These are phyloP conservation scores for Crotalus tigris DNA, from an alignment of 2,113 vertebrate genomes.

Conservation along the genomic window DNA sequence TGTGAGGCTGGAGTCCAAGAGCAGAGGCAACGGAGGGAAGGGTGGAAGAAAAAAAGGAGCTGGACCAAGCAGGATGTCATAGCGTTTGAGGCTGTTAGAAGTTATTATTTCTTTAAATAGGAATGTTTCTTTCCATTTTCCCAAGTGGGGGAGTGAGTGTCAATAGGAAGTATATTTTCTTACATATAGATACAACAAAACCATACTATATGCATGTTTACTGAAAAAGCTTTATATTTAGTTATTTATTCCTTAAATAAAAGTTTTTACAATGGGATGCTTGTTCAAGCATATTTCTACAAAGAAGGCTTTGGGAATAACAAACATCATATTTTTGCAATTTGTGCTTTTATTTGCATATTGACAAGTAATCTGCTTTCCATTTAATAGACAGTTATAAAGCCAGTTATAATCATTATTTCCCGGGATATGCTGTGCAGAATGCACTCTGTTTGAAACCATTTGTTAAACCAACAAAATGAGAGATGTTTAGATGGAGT, in stretches of 20 bases:
- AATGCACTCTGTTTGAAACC: slow-evolving; percentile 55
- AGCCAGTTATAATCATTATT: slow-evolving; percentile 60
- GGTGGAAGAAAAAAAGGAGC: no score
- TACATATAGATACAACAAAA: neutral
- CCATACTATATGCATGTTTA: neutral
- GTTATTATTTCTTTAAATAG: neutral
- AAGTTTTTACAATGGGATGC: neutral
- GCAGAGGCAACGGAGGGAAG: no score
- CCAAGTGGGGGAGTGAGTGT: neutral
- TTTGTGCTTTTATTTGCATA: slow-evolving; percentile 47
- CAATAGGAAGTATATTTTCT: neutral
- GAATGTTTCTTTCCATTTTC: neutral
- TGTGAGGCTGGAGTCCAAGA: no score
- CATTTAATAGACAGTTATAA: slow-evolving; percentile 50
- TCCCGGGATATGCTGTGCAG: slow-evolving; percentile 58
- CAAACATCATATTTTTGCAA: slow-evolving; percentile 13
- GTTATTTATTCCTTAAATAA: neutral
- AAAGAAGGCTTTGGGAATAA: slow-evolving; percentile 25
- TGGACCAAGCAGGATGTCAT: neutral
- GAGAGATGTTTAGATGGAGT: neutral
- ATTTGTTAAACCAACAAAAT: slow-evolving; percentile 51
- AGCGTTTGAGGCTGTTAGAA: neutral
- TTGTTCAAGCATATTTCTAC: slow-evolving; percentile 23
- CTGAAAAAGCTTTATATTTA: neutral
- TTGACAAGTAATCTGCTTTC: slow-evolving; percentile 55